Percentiles rank a stretch among this genome's conserved stretches.
phyloP scores from a whole-genome alignment of 2,797 vertebrate genomes.

The Muraenolepis orangiensis region DNA sequence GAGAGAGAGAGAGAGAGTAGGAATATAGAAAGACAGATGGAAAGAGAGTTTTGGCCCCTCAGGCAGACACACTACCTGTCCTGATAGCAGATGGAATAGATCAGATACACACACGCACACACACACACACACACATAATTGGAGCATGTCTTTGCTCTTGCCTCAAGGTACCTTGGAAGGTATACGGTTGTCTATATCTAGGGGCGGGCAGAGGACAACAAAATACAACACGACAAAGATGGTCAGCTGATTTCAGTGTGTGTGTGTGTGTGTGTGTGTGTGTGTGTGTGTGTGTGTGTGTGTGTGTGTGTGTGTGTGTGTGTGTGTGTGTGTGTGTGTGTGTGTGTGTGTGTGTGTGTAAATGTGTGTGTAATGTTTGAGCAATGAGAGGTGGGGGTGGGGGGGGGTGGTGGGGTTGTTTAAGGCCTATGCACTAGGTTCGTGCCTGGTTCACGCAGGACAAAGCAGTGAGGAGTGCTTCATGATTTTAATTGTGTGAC shows the following conservation, averaged over 20 bases:
- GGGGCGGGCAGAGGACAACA: conserved; percentile 33
- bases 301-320: background rate
- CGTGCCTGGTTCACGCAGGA: conserved; percentile 26
- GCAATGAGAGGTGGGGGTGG: background rate
- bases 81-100: conserved; percentile 63
- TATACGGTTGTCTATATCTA: conserved; percentile 18
- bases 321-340: conserved; percentile 1
- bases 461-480: conserved; percentile 22
- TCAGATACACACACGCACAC: conserved; percentile 51
- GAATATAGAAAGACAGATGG: background rate
- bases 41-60: conserved; percentile 44
- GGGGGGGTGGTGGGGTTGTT: background rate
- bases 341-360: conserved; percentile 5
- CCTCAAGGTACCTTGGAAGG: conserved; percentile 21
- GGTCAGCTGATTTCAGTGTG: conserved; percentile 8
- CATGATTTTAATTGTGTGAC: conserved; percentile 51
- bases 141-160: conserved; percentile 29
- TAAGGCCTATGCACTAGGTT: conserved; percentile 24
- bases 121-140: conserved; percentile 15
- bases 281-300: conserved; percentile 5
- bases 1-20: conserved; percentile 26
- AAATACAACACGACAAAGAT: conserved; percentile 17
- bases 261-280: conserved; percentile 1
- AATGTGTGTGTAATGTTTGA: conserved; percentile 1
- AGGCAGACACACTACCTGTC: conserved; percentile 58